Evolutionary conservation across 1,140 invertebrate genomes (phyloP), one percentile per base, ranked within the genome.

Genomic region (Delia radicum): DNA sequence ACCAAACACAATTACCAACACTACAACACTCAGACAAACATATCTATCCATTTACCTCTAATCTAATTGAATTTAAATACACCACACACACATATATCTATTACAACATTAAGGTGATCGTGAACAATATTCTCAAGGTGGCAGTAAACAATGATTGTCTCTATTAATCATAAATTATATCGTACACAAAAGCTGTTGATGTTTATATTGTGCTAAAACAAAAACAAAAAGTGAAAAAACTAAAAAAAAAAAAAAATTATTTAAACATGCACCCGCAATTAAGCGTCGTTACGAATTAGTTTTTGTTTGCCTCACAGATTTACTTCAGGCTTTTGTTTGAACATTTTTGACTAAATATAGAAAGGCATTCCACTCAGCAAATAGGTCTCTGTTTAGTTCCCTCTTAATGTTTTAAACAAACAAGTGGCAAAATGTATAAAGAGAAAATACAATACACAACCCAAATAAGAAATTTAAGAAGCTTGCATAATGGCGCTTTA

Each of bases 401-500:
- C n/a, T 37, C 13, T 55, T 55, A 55, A 55, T 55, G 48, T 55
- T 55, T 55, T 24, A 10, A 21, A 18, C 21, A 55, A 55, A 55
- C 48, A 55, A 55, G 48, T 55, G 48, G n/a, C 21, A 55, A 55
- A 55, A 55, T 55, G 18, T n/a, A n/a, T n/a, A n/a, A n/a, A n/a
- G n/a, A n/a, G n/a, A 55, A 55, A n/a, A 7, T 55, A 8, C 21
- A 55, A 55, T n/a, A 55, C n/a, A 42, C 18, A 21, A 55, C 18
- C n/a, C 21, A 55, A 55, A 55, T 24, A 55, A 55, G 48, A 55
- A 55, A 55, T 55, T 55, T 55, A 55, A 55, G 48, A 55, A 18
- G 48, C 48, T 55, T 55, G 48, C 48, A 55, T 55, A 55, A 55
- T 55, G 48, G 48, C 48, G 48, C 48, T 55, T 55, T 55, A 55